Conservation (phyloP, 2,888 invertebrate species). For the Furcula furcula region DNA sequence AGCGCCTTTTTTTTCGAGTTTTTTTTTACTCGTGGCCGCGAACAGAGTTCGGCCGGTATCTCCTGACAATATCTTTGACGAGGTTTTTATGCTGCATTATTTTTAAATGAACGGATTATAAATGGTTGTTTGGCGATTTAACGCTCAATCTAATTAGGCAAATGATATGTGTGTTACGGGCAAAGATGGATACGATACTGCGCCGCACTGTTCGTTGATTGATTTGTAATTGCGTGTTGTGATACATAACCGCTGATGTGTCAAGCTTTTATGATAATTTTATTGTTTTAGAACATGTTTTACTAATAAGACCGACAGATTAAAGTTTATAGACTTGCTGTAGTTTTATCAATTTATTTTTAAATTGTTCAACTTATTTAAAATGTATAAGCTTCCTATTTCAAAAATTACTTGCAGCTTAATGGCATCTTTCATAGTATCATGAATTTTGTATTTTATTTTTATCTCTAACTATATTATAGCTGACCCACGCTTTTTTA, state of each 20-base stretch:
- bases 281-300: too few species aligned
- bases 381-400: too few species aligned
- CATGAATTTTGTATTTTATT: too few species aligned
- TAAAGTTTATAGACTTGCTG: too few species aligned
- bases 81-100: slow-evolving; percentile 79
- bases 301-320: too few species aligned
- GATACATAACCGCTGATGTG: slow-evolving; percentile 21
- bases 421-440: too few species aligned
- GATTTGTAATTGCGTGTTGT: slow-evolving; percentile 48
- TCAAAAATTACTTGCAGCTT: too few species aligned
- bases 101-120: slow-evolving; percentile 81
- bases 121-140: slow-evolving; percentile 81
- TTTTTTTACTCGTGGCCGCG: slow-evolving; percentile 73
- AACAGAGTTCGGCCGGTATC: slow-evolving; percentile 70
- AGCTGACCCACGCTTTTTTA: too few species aligned
- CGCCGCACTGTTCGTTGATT: slow-evolving; percentile 59
- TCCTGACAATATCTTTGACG: slow-evolving; percentile 81
- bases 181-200: slow-evolving; percentile 53
- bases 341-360: too few species aligned
- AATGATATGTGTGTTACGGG: slow-evolving; percentile 78
- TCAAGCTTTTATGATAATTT: too few species aligned
- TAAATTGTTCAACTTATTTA: too few species aligned
- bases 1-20: slow-evolving; percentile 68
- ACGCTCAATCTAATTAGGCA: slow-evolving; percentile 82
- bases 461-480: too few species aligned